A percentile compares a stretch with the other conserved stretches of the same genome.
phyloP scores from a whole-genome alignment of 2,888 invertebrate genomes.

The Conus canariensis region DNA sequence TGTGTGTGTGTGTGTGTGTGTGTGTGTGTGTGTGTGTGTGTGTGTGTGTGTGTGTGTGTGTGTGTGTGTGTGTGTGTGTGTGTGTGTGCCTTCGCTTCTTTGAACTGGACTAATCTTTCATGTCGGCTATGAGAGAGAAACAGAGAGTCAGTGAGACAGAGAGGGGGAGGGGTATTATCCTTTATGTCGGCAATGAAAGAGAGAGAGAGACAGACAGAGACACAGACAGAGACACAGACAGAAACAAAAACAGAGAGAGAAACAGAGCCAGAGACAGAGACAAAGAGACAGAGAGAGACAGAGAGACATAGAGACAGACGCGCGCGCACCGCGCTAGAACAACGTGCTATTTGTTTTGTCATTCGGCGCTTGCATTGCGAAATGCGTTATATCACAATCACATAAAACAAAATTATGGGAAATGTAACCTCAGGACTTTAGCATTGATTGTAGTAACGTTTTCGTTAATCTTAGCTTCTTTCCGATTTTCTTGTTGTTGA shows the following conservation, averaged over 20 bases:
- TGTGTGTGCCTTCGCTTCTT: neutral
- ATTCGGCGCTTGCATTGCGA: too few species aligned
- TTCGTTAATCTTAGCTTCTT: too few species aligned
- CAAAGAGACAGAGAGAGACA: too few species aligned
- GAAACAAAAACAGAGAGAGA: neutral
- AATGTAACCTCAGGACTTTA: too few species aligned
- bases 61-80: neutral
- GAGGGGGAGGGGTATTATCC: neutral
- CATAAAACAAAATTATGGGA: too few species aligned
- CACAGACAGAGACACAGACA: neutral
- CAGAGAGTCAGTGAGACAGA: neutral
- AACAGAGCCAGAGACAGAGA: neutral
- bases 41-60: slow-evolving; percentile 19
- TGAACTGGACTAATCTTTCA: neutral
- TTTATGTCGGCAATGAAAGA: neutral
- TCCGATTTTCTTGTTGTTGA: neutral
- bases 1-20: too few species aligned
- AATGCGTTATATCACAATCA: too few species aligned
- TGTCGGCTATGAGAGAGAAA: neutral
- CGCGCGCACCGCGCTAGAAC: too few species aligned
- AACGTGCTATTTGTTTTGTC: too few species aligned
- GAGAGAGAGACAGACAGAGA: neutral
- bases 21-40: neutral
- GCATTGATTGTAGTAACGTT: too few species aligned
- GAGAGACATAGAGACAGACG: too few species aligned